phyloP scores from a whole-genome alignment of 2,113 vertebrate species.

The Ceyx margarethae region DNA sequence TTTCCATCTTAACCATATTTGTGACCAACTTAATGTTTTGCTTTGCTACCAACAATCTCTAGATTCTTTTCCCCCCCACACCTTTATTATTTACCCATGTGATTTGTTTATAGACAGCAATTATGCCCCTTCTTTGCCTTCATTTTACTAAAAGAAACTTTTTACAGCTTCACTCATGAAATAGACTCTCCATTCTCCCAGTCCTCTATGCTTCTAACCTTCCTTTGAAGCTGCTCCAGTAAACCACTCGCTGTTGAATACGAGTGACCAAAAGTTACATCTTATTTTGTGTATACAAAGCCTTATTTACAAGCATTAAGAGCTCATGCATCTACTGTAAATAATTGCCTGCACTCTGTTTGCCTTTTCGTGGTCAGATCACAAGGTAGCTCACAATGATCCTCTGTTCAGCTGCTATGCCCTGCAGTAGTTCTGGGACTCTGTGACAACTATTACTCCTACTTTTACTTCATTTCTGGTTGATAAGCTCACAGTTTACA shows the following conservation, averaged over 20 bases:
- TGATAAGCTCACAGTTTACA: background rate
- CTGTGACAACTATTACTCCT: background rate
- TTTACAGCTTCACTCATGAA: background rate
- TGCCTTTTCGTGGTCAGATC: conserved; percentile 30
- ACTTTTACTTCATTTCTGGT: background rate
- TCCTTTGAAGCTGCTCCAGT: conserved; percentile 58
- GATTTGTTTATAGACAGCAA: conserved; percentile 16
- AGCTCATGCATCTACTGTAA: conserved; percentile 36
- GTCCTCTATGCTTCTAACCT: conserved; percentile 6
- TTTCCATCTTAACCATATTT: background rate
- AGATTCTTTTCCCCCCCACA: background rate
- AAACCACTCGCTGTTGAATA: conserved; percentile 15
- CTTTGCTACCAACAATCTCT: background rate
- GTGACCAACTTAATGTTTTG: background rate
- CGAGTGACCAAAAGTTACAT: conserved; percentile 38
- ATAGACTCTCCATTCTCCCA: conserved; percentile 5
- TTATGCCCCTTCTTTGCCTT: conserved; percentile 8
- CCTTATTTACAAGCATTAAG: conserved; percentile 48
- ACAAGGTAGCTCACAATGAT: conserved; percentile 47
- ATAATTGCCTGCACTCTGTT: conserved; percentile 33
- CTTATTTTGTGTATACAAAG: conserved; percentile 62
- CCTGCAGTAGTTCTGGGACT: background rate
- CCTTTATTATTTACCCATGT: background rate
- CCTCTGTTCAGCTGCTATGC: conserved; percentile 12
- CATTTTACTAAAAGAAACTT: background rate